Evolutionary conservation across 2,113 vertebrate genomes (phyloP), one percentile per base, ranked within the genome.

Genomic region (Fulica atra): DNA sequence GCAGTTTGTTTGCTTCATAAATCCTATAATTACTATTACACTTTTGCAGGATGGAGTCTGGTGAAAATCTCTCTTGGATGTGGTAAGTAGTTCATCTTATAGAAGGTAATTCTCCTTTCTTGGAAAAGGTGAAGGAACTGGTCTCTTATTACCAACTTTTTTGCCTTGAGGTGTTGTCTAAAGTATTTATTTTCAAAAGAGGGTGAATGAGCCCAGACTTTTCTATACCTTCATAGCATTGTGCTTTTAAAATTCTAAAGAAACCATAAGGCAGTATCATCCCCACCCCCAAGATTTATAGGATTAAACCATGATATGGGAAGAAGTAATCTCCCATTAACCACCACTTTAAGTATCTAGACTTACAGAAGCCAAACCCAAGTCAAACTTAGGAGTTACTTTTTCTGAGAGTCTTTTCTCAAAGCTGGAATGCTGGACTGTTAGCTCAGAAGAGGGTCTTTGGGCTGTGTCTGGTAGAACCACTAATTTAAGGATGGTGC

Each of bases 371-470:
- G 24, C 53, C n/a, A 89, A 91, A 73, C 13, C 7, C 13, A 64
- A 81, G 33, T 3, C 11, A 77, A 69, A 89, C 10, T 48, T 35
- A 69, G 33, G 48, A 76, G 28, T 63, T 38, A 71, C 7, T 23
- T 46, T 53, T 59, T 24, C 24, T 51, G 40, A 81, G 19, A 76
- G 18, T 42, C 44, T 81, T 79, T 48, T 69, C 18, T 59, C 26
- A 84, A 74, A 81, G n/a, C 16, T 36, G 18, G 40, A 18, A 44
- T 1, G 2, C 16, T 81, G 1, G 0, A 28, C 46, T 31, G 8
- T 10, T 16, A 63, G 38, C 8, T 6, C 56, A 71, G 56, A 78
- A 84, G 78, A 89, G 20, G 20, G 2, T 57, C 18, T 11, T 70
- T 73, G 35, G 64, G 6, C 36, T 81, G 7, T 46, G 2, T 65